Conservation (phyloP, 1,140 invertebrate genomes). For the Plectrocnemia conspersa region DNA sequence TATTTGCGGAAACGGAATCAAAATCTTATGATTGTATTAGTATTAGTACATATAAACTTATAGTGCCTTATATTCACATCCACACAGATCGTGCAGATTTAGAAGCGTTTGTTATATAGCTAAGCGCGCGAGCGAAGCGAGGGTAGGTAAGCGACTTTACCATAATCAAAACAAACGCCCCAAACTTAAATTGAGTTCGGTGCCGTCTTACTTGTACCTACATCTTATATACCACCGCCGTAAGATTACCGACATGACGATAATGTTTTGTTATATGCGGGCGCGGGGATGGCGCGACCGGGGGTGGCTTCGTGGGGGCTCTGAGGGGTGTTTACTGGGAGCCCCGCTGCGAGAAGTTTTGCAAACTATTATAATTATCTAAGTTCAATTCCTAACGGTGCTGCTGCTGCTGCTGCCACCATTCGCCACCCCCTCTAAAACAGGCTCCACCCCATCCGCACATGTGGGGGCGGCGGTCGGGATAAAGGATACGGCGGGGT, state of each 20-base stretch:
- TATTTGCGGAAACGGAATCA: too few relatives aligned
- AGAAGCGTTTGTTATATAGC: too few relatives aligned
- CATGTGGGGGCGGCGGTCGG: not conserved
- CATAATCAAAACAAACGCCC: conserved; percentile 35
- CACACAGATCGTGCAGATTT: not conserved
- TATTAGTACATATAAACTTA: too few relatives aligned
- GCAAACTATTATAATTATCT: conserved; percentile 36
- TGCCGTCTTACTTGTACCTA: conserved; percentile 24
- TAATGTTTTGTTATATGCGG: conserved; percentile 28
- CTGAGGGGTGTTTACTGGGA: conserved; percentile 10
- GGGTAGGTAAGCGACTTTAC: conserved; percentile 27
- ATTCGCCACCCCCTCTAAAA: not conserved
- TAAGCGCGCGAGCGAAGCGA: not conserved
- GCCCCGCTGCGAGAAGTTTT: conserved; percentile 27
- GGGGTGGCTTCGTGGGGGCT: not conserved
- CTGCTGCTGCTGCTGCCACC: conserved; percentile 4
- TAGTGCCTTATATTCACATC: too few relatives aligned
- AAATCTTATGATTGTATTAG: too few relatives aligned
- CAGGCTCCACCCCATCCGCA: not conserved
- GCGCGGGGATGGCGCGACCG: not conserved
- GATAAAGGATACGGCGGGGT: conserved; percentile 18
- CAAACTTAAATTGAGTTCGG: conserved; percentile 35
- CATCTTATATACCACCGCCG: conserved; percentile 21
- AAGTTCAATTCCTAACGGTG: conserved; percentile 35
- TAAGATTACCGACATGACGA: conserved; percentile 29